Conservation (phyloP, 2,888 invertebrate genomes). For the Mythimna pallens region DNA sequence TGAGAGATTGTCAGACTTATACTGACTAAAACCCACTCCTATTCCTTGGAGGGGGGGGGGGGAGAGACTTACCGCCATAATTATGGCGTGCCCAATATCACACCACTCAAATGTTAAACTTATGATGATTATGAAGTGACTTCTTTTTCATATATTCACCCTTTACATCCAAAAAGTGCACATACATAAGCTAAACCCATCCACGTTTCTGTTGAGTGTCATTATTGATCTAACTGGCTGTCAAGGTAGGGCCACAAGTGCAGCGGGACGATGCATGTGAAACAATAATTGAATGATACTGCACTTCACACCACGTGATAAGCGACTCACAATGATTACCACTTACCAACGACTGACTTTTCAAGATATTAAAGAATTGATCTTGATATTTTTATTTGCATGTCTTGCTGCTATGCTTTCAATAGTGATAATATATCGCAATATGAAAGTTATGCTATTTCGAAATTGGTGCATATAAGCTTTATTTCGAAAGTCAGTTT, state of each 20-base stretch:
- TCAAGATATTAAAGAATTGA: constrained; percentile 11
- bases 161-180: neutral
- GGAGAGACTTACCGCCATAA: too few relatives aligned
- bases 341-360: constrained; percentile 13
- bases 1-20: too few relatives aligned
- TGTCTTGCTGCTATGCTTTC: too few relatives aligned
- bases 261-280: constrained; percentile 49
- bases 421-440: neutral
- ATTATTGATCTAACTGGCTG: constrained; percentile 52
- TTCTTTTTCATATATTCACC: neutral
- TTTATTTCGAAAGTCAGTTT: too few relatives aligned
- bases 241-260: constrained; percentile 46
- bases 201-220: constrained; percentile 15
- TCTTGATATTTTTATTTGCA: neutral
- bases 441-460: too few relatives aligned
- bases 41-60: too few relatives aligned
- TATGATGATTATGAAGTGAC: too few relatives aligned
- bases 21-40: too few relatives aligned
- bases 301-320: constrained; percentile 18
- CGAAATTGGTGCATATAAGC: too few relatives aligned
- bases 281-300: constrained; percentile 45
- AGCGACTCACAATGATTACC: constrained; percentile 20
- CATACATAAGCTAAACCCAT: neutral
- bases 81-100: too few relatives aligned
- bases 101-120: neutral